phyloP scores from a whole-genome alignment of 2,113 vertebrate species.

The Onychostoma macrolepis region DNA sequence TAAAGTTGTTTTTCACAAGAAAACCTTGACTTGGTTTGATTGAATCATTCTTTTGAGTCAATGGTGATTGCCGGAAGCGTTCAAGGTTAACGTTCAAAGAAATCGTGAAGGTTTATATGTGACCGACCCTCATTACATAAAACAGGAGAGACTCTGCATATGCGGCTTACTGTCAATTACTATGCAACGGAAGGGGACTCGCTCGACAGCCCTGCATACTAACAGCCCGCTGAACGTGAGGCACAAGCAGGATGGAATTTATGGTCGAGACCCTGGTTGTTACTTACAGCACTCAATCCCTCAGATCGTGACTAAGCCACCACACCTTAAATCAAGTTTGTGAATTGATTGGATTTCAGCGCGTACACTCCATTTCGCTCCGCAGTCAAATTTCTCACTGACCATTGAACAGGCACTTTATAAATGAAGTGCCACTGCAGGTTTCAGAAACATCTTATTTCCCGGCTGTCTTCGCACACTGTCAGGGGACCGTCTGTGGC shows the following conservation, averaged over 20 bases:
- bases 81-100: constrained; percentile 44
- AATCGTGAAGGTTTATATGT: constrained; percentile 23
- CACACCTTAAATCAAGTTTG: constrained; percentile 58
- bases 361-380: constrained; percentile 37
- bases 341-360: constrained; percentile 61
- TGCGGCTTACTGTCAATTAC: constrained; percentile 49
- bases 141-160: constrained; percentile 34
- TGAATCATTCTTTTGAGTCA: neutral
- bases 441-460: constrained; percentile 55
- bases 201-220: constrained; percentile 38
- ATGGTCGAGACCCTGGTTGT: constrained; percentile 34
- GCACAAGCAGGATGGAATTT: constrained; percentile 47
- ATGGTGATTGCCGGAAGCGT: constrained; percentile 3
- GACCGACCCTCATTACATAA: neutral
- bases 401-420: constrained; percentile 57
- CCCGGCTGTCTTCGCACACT: constrained; percentile 10
- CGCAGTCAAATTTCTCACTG: constrained; percentile 54
- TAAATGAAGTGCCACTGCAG: constrained; percentile 58
- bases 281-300: constrained; percentile 36
- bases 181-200: constrained; percentile 19
- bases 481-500: constrained; percentile 3
- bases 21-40: neutral
- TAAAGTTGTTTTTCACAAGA: neutral
- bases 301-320: constrained; percentile 51
- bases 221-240: constrained; percentile 43